These are phyloP conservation scores for Saccostrea cuccullata DNA, from an alignment of 1,140 invertebrate species.

Conservation along the genomic window DNA sequence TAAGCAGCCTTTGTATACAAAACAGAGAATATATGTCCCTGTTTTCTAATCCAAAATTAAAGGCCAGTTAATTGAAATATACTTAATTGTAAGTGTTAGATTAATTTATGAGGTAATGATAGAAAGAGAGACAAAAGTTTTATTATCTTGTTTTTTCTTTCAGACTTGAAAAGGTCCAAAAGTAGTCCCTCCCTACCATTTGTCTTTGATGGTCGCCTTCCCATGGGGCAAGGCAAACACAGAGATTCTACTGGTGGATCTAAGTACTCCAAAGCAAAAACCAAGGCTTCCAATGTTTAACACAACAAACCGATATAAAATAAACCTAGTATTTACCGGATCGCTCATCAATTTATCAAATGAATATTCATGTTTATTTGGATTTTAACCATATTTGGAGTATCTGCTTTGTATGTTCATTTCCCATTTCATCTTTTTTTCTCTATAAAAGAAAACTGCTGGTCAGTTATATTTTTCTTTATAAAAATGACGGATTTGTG, in stretches of 20 bases:
- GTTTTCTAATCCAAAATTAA: too few species aligned
- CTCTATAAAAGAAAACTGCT: background rate
- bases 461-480: slow-evolving; percentile 12
- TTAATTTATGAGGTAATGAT: background rate
- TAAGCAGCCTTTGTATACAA: too few species aligned
- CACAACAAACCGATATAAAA: background rate
- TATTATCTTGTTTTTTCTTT: slow-evolving; percentile 45
- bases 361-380: background rate
- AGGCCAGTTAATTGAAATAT: too few species aligned
- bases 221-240: slow-evolving; percentile 22
- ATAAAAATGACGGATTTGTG: background rate
- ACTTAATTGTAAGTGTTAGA: too few species aligned
- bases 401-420: background rate
- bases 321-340: background rate
- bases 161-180: slow-evolving; percentile 70
- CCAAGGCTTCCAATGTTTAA: slow-evolving; percentile 19
- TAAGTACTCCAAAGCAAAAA: slow-evolving; percentile 35
- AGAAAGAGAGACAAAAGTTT: background rate
- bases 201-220: slow-evolving; percentile 66
- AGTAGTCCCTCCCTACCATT: slow-evolving; percentile 72
- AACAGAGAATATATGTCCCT: too few species aligned
- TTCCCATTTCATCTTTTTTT: background rate
- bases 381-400: background rate
- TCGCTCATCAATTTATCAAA: background rate
- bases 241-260: slow-evolving; percentile 37